Evolutionary conservation across 2,797 vertebrate species (phyloP).

Genomic region (Poecilia gillii): DNA sequence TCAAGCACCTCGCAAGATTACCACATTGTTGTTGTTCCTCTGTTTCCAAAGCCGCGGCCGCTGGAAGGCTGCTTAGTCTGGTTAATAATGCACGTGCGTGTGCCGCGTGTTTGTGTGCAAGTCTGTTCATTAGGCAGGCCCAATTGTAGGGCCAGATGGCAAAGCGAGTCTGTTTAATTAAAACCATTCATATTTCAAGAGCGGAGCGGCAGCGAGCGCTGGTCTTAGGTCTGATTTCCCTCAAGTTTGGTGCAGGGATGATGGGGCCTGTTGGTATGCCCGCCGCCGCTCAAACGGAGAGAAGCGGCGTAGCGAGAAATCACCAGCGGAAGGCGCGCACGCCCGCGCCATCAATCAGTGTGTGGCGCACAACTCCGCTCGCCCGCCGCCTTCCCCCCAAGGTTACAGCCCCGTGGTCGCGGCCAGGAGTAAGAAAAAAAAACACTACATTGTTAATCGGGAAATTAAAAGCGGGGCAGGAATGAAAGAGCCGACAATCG

Average conservation of each 20-base stretch:
- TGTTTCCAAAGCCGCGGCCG: conserved; percentile 43
- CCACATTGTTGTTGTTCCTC: conserved; percentile 47
- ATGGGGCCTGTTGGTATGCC: conserved; percentile 11
- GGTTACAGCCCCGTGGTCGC: conserved; percentile 39
- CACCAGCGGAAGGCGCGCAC: conserved; percentile 25
- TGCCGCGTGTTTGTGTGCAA: conserved; percentile 35
- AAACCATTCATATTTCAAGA: conserved; percentile 81
- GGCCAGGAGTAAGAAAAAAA: conserved; percentile 10
- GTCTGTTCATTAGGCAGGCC: conserved; percentile 71
- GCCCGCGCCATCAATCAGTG: conserved; percentile 49
- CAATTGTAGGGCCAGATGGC: conserved; percentile 75
- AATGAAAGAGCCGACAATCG: conserved; percentile 31
- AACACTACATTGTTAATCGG: conserved; percentile 25
- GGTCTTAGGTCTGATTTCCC: conserved; percentile 70
- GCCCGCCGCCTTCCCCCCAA: conserved; percentile 30
- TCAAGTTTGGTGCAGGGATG: conserved; percentile 56
- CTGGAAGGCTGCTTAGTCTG: conserved; percentile 60
- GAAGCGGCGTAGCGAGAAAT: conserved; percentile 39
- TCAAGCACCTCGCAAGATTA: conserved; percentile 58
- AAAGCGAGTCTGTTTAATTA: conserved; percentile 79
- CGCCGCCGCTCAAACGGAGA: background rate
- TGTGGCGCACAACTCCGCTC: conserved; percentile 15
- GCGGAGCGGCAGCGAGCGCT: conserved; percentile 48
- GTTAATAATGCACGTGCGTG: conserved; percentile 58
- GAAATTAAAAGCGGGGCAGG: conserved; percentile 36